Conservation (phyloP, 2,113 vertebrate genomes). For the Thermophis baileyi region DNA sequence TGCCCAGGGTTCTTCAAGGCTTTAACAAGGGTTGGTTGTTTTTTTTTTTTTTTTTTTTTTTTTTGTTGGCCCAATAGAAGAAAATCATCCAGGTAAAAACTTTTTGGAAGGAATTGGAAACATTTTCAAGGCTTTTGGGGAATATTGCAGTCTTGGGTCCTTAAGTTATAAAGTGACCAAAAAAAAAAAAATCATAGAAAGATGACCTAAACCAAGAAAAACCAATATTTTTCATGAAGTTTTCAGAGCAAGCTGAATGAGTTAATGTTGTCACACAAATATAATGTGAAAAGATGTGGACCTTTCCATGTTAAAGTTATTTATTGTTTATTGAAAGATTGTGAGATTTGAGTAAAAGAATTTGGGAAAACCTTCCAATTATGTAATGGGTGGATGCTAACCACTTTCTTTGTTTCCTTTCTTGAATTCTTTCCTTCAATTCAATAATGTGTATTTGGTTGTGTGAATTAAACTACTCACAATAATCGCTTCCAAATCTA, state of each 20-base stretch:
- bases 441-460: not conserved
- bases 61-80: not conserved
- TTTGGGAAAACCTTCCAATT: not conserved
- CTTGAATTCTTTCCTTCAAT: not conserved
- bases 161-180: not conserved
- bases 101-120: not conserved
- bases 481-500: not conserved
- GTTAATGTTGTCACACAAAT: not conserved
- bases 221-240: not conserved
- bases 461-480: not conserved
- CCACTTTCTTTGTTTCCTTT: not conserved
- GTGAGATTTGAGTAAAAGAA: not conserved
- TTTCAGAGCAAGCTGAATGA: not conserved
- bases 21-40: not conserved
- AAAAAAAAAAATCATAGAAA: not conserved
- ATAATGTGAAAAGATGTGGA: not conserved
- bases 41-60: too few species aligned
- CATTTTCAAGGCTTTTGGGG: not conserved
- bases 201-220: not conserved
- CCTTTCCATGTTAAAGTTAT: not conserved
- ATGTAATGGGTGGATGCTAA: not conserved
- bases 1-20: not conserved
- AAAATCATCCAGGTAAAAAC: not conserved
- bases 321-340: not conserved
- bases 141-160: not conserved